phyloP scores from a whole-genome alignment of 2,113 vertebrate genomes.

The Oreochromis niloticus region DNA sequence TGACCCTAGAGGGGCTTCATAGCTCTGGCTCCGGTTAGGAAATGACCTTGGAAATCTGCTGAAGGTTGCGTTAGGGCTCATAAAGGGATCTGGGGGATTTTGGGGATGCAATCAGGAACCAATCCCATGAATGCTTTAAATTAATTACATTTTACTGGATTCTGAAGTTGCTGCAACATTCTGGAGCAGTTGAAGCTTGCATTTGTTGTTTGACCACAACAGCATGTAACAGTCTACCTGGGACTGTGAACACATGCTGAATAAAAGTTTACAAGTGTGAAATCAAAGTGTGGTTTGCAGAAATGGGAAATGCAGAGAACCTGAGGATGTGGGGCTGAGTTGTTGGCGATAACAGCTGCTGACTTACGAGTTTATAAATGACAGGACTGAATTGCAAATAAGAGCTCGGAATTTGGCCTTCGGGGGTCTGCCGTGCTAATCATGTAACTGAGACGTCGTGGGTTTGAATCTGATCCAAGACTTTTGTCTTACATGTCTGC shows the following conservation, averaged over 20 bases:
- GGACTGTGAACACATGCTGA: background rate
- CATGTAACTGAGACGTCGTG: background rate
- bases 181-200: background rate
- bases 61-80: background rate
- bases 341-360: background rate
- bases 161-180: background rate
- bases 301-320: background rate
- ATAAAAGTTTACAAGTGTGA: background rate
- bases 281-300: background rate
- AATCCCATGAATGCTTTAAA: background rate
- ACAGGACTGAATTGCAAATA: background rate
- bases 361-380: rapidly evolving
- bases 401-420: background rate
- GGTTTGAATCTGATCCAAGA: background rate
- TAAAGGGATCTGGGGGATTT: background rate
- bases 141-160: background rate
- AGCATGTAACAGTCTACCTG: background rate
- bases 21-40: background rate
- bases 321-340: background rate
- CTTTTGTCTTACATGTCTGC: background rate
- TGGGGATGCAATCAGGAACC: background rate
- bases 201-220: background rate
- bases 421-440: background rate
- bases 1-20: background rate
- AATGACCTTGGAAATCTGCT: background rate